Conservation (phyloP, 2,113 vertebrate genomes). For the Peromyscus leucopus region DNA sequence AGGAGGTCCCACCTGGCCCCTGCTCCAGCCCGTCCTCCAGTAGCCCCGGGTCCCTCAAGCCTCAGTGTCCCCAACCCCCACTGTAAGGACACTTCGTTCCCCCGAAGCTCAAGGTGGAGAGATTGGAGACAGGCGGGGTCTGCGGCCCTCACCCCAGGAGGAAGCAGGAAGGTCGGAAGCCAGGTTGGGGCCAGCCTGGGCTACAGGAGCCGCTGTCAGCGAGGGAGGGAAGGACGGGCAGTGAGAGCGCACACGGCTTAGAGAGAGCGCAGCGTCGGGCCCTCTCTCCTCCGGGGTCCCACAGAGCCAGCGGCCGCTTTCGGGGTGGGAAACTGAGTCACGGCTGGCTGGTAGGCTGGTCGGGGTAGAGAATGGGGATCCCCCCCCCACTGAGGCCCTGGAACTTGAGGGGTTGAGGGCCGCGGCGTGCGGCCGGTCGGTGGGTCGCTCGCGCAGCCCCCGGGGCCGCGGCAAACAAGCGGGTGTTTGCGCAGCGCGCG, state of each 20-base stretch:
- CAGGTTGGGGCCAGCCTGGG: too few relatives aligned
- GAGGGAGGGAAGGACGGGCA: too few relatives aligned
- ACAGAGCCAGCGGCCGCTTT: neutral
- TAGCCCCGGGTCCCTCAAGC: neutral
- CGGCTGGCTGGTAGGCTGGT: neutral
- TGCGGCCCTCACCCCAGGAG: neutral
- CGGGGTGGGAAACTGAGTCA: neutral
- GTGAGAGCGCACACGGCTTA: neutral
- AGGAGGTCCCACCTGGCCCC: neutral
- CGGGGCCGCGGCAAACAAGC: neutral
- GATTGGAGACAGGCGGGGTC: neutral
- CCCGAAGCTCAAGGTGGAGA: too few relatives aligned
- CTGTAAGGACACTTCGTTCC: neutral
- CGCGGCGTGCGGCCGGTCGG: too few relatives aligned
- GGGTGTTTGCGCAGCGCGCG: conserved; percentile 56
- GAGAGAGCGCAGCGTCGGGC: neutral
- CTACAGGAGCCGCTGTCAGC: neutral
- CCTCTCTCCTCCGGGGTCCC: neutral
- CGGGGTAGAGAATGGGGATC: neutral
- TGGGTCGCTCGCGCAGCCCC: neutral
- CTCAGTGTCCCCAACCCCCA: too few relatives aligned
- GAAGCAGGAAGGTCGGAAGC: too few relatives aligned
- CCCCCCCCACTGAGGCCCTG: neutral
- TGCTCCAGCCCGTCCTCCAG: neutral
- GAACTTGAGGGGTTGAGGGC: neutral